These are phyloP conservation scores for Aphyosemion australe DNA, from an alignment of 2,113 vertebrate species.

Conservation along the genomic window DNA sequence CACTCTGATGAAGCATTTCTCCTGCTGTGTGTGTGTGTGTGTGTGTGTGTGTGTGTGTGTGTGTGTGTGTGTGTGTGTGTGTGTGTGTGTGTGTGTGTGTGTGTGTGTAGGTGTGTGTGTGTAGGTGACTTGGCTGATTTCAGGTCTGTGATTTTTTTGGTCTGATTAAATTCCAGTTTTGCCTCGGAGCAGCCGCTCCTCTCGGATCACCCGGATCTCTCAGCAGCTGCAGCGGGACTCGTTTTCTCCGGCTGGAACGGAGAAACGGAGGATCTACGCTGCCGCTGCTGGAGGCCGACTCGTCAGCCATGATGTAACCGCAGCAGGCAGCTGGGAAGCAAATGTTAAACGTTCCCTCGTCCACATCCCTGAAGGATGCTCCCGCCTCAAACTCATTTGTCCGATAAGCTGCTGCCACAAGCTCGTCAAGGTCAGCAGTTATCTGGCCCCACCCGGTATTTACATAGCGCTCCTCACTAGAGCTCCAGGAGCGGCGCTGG, in stretches of 20 bases:
- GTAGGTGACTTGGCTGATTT: neutral
- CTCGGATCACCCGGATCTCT: neutral
- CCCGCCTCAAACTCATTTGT: conserved; percentile 38
- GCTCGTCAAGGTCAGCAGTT: conserved; percentile 48
- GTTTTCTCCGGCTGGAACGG: conserved; percentile 1
- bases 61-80: no score
- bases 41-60: no score
- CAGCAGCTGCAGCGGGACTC: conserved; percentile 22
- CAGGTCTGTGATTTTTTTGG: neutral
- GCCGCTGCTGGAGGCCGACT: conserved; percentile 29
- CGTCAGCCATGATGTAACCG: conserved; percentile 46
- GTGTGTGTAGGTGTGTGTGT: no score
- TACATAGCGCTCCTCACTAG: conserved; percentile 30
- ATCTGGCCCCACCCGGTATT: conserved; percentile 33
- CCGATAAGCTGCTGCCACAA: conserved; percentile 36
- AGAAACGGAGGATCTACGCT: conserved; percentile 9
- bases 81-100: no score
- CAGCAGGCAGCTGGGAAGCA: conserved; percentile 52
- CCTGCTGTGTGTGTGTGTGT: neutral
- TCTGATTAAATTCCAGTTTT: neutral
- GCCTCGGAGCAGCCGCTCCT: neutral
- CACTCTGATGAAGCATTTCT: neutral
- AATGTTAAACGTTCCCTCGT: conserved; percentile 50
- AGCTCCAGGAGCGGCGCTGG: conserved; percentile 6
- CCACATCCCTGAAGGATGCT: conserved; percentile 47